Conservation (phyloP, 2,888 invertebrate species). For the Ecdyonurus torrentis region DNA sequence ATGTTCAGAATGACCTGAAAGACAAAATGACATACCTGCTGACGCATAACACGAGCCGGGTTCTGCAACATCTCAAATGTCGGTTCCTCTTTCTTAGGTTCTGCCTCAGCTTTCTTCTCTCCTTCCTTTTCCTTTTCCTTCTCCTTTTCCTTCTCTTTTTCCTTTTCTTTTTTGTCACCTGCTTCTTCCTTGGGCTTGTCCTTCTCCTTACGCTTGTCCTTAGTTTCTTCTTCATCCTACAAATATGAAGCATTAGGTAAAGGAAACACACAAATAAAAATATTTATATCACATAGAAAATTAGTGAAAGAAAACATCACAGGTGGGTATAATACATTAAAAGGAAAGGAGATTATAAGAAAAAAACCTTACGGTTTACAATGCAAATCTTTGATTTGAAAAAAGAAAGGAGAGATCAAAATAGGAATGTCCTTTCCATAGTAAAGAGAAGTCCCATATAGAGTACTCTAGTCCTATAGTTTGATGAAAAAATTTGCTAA, state of each 20-base stretch:
- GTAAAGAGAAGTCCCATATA: too few species aligned
- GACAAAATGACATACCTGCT: slow-evolving; percentile 38
- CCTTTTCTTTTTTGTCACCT: slow-evolving; percentile 25
- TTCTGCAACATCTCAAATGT: slow-evolving; percentile 81
- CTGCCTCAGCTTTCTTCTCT: slow-evolving; percentile 26
- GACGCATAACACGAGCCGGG: slow-evolving; percentile 87
- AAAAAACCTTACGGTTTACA: too few species aligned
- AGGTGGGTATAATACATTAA: too few species aligned
- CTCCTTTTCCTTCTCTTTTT: slow-evolving; percentile 25
- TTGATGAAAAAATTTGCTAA: too few species aligned
- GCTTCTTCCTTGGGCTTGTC: slow-evolving; percentile 37
- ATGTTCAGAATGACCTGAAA: background rate
- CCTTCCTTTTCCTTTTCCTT: slow-evolving; percentile 29
- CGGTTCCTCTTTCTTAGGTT: slow-evolving; percentile 59
- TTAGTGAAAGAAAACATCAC: too few species aligned
- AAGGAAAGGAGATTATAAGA: too few species aligned
- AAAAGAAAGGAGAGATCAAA: too few species aligned
- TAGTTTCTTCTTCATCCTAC: slow-evolving; percentile 32
- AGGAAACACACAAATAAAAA: too few species aligned
- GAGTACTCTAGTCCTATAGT: too few species aligned
- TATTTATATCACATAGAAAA: too few species aligned
- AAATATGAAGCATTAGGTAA: background rate
- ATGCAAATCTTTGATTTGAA: too few species aligned
- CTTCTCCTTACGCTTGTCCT: slow-evolving; percentile 27
- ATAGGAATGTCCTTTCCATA: too few species aligned